Percentiles rank a stretch among this genome's conserved stretches.
These are phyloP conservation scores for Plebejus melissa DNA, from an alignment of 2,888 invertebrate species.

Conservation along the genomic window DNA sequence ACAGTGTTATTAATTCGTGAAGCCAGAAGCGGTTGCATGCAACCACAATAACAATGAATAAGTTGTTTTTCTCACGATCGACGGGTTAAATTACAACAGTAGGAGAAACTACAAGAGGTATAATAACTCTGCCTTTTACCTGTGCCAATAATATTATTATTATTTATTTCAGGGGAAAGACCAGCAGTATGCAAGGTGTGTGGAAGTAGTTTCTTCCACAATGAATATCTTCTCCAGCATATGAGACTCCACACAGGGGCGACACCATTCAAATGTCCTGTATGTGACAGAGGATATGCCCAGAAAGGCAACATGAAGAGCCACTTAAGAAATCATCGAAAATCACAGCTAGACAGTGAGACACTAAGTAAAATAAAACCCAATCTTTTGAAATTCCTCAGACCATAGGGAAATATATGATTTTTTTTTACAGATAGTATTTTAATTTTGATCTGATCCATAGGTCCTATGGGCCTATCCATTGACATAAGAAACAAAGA, in stretches of 20 bases:
- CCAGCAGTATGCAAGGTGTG: slow-evolving; percentile 67
- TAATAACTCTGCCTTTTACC: too few species aligned
- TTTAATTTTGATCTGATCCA: neutral
- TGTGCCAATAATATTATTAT: neutral
- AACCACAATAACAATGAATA: too few species aligned
- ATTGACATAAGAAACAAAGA: too few species aligned
- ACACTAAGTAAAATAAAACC: slow-evolving; percentile 61
- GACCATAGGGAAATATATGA: slow-evolving; percentile 40
- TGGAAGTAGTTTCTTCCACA: slow-evolving; percentile 62
- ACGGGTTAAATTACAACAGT: too few species aligned
- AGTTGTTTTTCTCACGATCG: too few species aligned
- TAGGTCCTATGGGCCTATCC: neutral
- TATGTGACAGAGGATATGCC: slow-evolving; percentile 68
- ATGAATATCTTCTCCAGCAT: slow-evolving; percentile 67
- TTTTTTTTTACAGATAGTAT: neutral
- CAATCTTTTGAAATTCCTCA: slow-evolving; percentile 61
- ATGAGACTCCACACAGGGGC: slow-evolving; percentile 73
- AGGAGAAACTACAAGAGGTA: too few species aligned
- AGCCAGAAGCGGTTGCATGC: too few species aligned
- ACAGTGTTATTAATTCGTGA: too few species aligned
- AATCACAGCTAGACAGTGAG: slow-evolving; percentile 58
- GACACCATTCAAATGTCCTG: slow-evolving; percentile 71
- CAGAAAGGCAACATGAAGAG: slow-evolving; percentile 74
- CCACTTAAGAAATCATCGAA: slow-evolving; percentile 62
- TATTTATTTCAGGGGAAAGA: slow-evolving; percentile 58